A percentile compares a stretch with the other conserved stretches of the same genome.
Evolutionary conservation across 2,888 invertebrate genomes (phyloP).

Genomic region (Calameuta idolon): DNA sequence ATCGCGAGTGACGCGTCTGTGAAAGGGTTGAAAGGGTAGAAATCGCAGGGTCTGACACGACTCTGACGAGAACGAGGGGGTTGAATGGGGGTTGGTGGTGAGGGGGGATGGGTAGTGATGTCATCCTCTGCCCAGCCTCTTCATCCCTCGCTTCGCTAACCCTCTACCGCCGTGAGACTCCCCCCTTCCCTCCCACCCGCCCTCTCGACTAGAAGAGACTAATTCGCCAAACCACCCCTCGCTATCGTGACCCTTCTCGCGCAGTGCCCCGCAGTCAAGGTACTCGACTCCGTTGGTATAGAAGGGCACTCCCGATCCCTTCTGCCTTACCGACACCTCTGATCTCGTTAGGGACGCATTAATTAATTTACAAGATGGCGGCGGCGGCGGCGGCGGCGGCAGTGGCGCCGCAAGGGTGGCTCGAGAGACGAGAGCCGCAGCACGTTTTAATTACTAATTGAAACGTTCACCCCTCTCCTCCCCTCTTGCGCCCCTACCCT

Average conservation of each 20-base stretch:
- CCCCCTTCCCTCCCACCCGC: slow-evolving; percentile 22
- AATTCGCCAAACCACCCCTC: slow-evolving; percentile 47
- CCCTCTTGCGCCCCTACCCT: slow-evolving; percentile 18
- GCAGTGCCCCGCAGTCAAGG: slow-evolving; percentile 13
- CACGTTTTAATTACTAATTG: slow-evolving; percentile 61
- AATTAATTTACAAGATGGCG: slow-evolving; percentile 64
- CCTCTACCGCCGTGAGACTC: slow-evolving; percentile 30
- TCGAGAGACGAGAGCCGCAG: slow-evolving; percentile 29
- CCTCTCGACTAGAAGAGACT: slow-evolving; percentile 46
- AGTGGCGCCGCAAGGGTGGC: slow-evolving; percentile 18
- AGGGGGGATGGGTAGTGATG: no score
- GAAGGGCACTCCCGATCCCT: slow-evolving; percentile 47
- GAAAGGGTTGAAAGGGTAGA: slow-evolving; percentile 59
- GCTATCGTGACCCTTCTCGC: slow-evolving; percentile 20
- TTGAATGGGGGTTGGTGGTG: no score
- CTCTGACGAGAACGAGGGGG: slow-evolving; percentile 15
- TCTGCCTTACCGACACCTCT: slow-evolving; percentile 62
- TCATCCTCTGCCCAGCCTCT: slow-evolving; percentile 18
- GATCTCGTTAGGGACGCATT: slow-evolving; percentile 63
- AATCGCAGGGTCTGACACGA: slow-evolving; percentile 43
- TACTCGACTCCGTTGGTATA: slow-evolving; percentile 38
- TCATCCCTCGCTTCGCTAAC: slow-evolving; percentile 28
- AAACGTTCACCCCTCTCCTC: slow-evolving; percentile 36
- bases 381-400: slow-evolving; percentile 44
- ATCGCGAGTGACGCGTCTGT: slow-evolving; percentile 48